phyloP scores from a whole-genome alignment of 1,140 invertebrate genomes.

The Drosophila lini region DNA sequence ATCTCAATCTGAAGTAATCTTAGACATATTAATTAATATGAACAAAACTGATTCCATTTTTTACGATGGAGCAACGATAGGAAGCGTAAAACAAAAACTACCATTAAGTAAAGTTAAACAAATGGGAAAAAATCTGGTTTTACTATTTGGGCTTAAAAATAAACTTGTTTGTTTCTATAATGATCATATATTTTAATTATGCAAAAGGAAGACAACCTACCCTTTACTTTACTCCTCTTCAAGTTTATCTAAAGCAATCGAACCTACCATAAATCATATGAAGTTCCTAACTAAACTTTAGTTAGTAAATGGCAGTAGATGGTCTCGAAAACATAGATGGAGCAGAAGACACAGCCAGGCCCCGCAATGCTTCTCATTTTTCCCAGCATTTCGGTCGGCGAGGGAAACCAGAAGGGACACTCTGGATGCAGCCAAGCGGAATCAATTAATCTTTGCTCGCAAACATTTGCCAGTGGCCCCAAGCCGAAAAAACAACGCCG shows the following conservation, averaged over 20 bases:
- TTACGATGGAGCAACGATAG: too few relatives aligned
- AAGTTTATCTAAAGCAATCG: slow-evolving; percentile 1
- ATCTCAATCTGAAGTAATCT: too few relatives aligned
- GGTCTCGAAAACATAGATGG: slow-evolving; percentile 4
- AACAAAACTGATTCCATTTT: too few relatives aligned
- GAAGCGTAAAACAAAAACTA: too few relatives aligned
- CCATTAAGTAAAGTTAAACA: too few relatives aligned
- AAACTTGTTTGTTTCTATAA: neutral
- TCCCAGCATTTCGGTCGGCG: slow-evolving; percentile 1
- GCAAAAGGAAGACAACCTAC: neutral
- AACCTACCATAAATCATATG: slow-evolving; percentile 18
- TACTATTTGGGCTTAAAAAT: neutral
- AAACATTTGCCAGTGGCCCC: slow-evolving; percentile 72
- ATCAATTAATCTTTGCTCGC: slow-evolving; percentile 80
- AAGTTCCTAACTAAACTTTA: slow-evolving; percentile 13
- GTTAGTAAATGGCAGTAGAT: slow-evolving; percentile 1
- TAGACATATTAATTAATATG: too few relatives aligned
- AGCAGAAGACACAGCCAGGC: slow-evolving; percentile 6
- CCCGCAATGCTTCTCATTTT: neutral
- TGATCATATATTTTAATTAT: neutral
- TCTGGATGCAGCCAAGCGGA: slow-evolving; percentile 76
- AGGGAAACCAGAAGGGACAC: slow-evolving; percentile 60
- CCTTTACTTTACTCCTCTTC: neutral
- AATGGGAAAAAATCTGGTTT: too few relatives aligned
- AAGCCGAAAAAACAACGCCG: slow-evolving; percentile 43